Conservation (phyloP, 2,888 invertebrate species). For the Patella caerulea region DNA sequence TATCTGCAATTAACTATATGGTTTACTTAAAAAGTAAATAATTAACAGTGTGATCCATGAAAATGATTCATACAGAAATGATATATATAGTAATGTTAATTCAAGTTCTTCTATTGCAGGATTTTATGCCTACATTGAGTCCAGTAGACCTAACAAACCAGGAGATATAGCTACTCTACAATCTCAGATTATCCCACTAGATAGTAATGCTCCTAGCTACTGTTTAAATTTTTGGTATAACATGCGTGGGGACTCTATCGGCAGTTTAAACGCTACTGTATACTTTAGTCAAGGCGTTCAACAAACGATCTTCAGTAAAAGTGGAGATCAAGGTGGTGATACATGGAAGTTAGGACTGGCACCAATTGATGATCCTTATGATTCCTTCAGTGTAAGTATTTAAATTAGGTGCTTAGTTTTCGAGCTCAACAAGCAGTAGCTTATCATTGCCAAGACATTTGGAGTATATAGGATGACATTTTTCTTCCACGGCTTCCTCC, state of each 20-base stretch:
- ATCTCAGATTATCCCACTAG: slow-evolving; percentile 49
- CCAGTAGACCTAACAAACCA: slow-evolving; percentile 48
- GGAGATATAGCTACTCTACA: slow-evolving; percentile 51
- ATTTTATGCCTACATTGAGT: slow-evolving; percentile 57
- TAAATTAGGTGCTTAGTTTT: not conserved
- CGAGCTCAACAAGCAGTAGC: too few species aligned
- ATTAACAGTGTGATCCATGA: too few species aligned
- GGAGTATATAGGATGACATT: too few species aligned
- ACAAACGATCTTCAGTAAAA: slow-evolving; percentile 33
- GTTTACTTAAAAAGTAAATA: too few species aligned
- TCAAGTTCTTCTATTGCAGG: slow-evolving; percentile 40
- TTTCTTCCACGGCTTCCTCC: too few species aligned
- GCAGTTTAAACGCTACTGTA: slow-evolving; percentile 53
- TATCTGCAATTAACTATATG: too few species aligned
- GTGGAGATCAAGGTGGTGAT: slow-evolving; percentile 47
- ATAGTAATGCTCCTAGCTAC: slow-evolving; percentile 31
- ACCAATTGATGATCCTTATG: slow-evolving; percentile 39
- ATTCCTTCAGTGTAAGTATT: slow-evolving; percentile 48
- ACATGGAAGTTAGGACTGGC: slow-evolving; percentile 54
- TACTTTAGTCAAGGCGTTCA: slow-evolving; percentile 27
- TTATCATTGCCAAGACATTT: too few species aligned
- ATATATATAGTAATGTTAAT: not conserved
- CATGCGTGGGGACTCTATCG: slow-evolving; percentile 60
- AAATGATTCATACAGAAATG: not conserved
- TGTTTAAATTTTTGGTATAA: slow-evolving; percentile 67